Evolutionary conservation across 37 sponge, comb jelly and placozoan genomes (phyloP).

Genomic region (Hexactinellida sp.): DNA sequence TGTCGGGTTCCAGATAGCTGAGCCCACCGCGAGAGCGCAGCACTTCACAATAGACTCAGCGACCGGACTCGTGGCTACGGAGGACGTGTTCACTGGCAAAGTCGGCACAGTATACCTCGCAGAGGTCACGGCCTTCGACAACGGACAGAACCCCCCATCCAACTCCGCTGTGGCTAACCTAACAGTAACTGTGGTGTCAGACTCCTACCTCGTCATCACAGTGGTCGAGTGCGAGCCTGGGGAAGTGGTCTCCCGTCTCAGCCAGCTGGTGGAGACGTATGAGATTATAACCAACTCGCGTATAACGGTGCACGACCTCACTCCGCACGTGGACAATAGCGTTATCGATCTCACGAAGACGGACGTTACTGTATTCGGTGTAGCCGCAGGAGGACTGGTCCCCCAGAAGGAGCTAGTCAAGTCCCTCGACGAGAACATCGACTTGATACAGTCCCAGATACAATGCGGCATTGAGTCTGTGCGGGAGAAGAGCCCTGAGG

Average conservation of each 20-base stretch:
- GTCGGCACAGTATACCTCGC: neutral
- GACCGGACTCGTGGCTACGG: neutral
- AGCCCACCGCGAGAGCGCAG: neutral
- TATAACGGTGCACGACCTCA: neutral
- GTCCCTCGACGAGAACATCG: neutral
- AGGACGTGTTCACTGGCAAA: neutral
- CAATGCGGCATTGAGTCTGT: neutral
- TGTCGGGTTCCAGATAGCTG: slow-evolving; percentile 13
- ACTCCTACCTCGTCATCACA: neutral
- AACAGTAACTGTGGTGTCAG: neutral
- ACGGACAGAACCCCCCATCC: neutral
- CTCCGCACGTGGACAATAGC: neutral
- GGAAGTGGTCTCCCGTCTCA: neutral
- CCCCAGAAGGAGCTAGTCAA: neutral
- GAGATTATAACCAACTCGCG: neutral
- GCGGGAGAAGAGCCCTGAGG: neutral
- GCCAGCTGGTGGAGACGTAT: neutral
- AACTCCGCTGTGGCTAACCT: neutral
- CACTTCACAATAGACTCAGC: neutral
- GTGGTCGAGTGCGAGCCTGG: neutral
- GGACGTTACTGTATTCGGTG: neutral
- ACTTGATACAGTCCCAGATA: neutral
- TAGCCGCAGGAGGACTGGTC: neutral
- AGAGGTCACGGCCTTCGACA: neutral
- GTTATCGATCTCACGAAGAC: neutral